phyloP scores from a whole-genome alignment of 2,113 vertebrate species.

The Jaculus jaculus region DNA sequence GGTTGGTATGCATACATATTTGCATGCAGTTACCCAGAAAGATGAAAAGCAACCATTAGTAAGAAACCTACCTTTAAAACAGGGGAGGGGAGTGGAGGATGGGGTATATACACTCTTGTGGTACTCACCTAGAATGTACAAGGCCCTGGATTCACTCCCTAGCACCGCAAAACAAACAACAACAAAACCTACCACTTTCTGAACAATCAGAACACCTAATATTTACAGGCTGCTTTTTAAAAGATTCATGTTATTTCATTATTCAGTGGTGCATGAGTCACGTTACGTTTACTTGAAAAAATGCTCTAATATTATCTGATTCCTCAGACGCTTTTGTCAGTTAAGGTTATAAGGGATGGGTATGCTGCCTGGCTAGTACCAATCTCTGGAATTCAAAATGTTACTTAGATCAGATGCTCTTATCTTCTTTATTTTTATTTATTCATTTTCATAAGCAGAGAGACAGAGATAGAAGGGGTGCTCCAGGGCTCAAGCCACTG shows the following conservation, averaged over 20 bases:
- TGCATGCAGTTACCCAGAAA: constrained; percentile 34
- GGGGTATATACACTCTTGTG: not conserved
- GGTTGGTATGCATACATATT: not conserved
- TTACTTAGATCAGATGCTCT: not conserved
- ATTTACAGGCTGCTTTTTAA: not conserved
- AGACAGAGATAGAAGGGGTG: no score
- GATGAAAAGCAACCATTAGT: not conserved
- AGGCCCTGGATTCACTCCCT: not conserved
- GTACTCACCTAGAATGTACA: not conserved
- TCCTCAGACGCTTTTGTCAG: not conserved
- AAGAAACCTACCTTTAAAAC: not conserved
- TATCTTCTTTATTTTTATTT: not conserved
- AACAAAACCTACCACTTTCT: not conserved
- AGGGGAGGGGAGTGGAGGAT: no score
- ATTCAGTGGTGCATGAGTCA: not conserved
- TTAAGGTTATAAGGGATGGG: not conserved
- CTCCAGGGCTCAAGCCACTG: no score
- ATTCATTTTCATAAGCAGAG: no score
- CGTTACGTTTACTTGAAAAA: not conserved
- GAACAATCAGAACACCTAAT: not conserved
- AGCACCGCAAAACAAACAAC: not conserved
- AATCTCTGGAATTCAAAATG: constrained; percentile 41
- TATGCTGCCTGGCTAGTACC: not conserved
- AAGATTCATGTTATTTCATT: not conserved
- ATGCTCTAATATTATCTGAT: not conserved